Evolutionary conservation across 1,140 invertebrate genomes (phyloP).

Genomic region (Eupeodes corollae): DNA sequence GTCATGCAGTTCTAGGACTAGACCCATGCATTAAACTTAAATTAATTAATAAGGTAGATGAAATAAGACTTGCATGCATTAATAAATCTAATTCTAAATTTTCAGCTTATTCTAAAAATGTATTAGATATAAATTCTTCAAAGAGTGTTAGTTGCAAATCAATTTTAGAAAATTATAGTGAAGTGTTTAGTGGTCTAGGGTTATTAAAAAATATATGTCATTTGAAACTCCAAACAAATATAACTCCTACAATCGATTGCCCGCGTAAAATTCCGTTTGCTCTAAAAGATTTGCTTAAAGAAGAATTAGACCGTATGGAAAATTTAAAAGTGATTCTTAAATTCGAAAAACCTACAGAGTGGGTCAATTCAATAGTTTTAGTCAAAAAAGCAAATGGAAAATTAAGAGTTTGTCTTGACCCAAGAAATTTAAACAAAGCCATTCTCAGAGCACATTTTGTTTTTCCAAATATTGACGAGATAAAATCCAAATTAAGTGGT

Average conservation of each 20-base stretch:
- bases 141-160: background rate
- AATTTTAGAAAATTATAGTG: slow-evolving; percentile 1
- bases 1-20: slow-evolving; percentile 6
- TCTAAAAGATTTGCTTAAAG: slow-evolving; percentile 22
- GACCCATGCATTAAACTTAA: background rate
- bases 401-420: slow-evolving; percentile 38
- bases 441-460: slow-evolving; percentile 35
- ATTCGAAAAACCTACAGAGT: slow-evolving; percentile 33
- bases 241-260: slow-evolving; percentile 19
- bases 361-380: slow-evolving; percentile 36
- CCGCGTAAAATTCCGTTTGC: slow-evolving; percentile 29
- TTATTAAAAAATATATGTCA: slow-evolving; percentile 8
- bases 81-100: slow-evolving; percentile 1
- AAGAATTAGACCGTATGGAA: slow-evolving; percentile 20
- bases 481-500: slow-evolving; percentile 26
- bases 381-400: slow-evolving; percentile 31
- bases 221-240: slow-evolving; percentile 9
- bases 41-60: slow-evolving; percentile 4
- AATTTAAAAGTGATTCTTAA: slow-evolving; percentile 21
- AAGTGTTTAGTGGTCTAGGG: slow-evolving; percentile 5
- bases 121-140: slow-evolving; percentile 1
- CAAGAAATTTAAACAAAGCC: slow-evolving; percentile 37
- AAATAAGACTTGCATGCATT: background rate
- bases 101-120: slow-evolving; percentile 4
- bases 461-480: slow-evolving; percentile 35